A percentile compares a stretch with the other conserved stretches of the same genome.
Conservation (phyloP, 2,797 vertebrate species). For the Eidolon dupreanum region DNA sequence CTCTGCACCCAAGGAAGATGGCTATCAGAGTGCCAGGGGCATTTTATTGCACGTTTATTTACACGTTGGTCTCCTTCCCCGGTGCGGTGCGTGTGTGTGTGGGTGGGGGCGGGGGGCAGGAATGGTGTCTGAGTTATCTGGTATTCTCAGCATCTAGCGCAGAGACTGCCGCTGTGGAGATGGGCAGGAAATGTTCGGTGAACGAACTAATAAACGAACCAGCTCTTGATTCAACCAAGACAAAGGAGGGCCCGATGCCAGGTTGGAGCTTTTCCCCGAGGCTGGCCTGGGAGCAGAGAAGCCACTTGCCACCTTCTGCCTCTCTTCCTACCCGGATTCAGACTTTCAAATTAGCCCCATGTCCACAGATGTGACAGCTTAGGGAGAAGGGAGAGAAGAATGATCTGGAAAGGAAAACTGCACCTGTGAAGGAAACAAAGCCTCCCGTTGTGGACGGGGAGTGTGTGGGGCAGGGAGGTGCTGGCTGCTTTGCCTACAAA, state of each 20-base stretch:
- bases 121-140: not conserved
- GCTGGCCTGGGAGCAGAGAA: not conserved
- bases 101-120: not conserved
- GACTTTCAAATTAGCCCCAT: not conserved
- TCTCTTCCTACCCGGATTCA: not conserved
- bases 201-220: not conserved
- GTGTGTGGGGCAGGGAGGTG: not conserved
- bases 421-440: not conserved
- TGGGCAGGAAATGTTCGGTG: not conserved
- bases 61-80: accelerated
- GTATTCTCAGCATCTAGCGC: not conserved
- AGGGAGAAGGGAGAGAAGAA: not conserved
- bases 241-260: not conserved
- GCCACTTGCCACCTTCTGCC: not conserved
- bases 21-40: not conserved
- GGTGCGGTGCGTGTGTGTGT: too few species aligned
- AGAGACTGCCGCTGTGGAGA: not conserved
- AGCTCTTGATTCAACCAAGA: not conserved
- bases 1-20: not conserved
- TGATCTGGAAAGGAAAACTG: not conserved
- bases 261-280: not conserved
- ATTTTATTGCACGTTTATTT: not conserved
- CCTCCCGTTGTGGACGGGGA: not conserved
- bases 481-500: not conserved
- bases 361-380: not conserved